phyloP scores from a whole-genome alignment of 2,113 vertebrate species.

The Tachysurus fulvidraco region DNA sequence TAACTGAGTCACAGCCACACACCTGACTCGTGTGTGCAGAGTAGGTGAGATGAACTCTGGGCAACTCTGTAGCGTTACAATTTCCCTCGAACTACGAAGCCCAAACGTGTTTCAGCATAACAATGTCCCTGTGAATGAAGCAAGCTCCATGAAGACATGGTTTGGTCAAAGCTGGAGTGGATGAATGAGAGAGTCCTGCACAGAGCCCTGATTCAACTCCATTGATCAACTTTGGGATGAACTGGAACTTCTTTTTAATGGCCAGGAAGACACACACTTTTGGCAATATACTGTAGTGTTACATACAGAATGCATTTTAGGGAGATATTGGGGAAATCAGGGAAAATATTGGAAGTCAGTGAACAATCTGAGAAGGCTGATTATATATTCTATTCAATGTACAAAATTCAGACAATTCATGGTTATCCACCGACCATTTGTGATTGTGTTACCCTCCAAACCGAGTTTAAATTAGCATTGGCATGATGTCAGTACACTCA shows the following conservation, averaged over 20 bases:
- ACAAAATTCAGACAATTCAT: neutral
- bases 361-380: neutral
- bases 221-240: neutral
- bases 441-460: neutral
- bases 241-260: neutral
- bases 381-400: neutral
- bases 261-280: neutral
- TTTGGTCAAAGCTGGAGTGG: neutral
- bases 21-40: no score
- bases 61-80: no score
- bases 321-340: no score
- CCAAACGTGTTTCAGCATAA: neutral
- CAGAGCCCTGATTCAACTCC: neutral
- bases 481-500: neutral
- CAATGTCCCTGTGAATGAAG: neutral
- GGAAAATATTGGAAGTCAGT: neutral
- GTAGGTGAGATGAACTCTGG: no score
- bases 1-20: no score
- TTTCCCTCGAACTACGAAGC: neutral
- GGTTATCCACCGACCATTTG: neutral
- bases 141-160: neutral
- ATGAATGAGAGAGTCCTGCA: neutral
- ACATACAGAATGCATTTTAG: neutral
- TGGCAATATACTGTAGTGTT: neutral
- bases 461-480: neutral